Evolutionary conservation across 2,888 invertebrate genomes (phyloP).

Genomic region (Apamea monoglypha): DNA sequence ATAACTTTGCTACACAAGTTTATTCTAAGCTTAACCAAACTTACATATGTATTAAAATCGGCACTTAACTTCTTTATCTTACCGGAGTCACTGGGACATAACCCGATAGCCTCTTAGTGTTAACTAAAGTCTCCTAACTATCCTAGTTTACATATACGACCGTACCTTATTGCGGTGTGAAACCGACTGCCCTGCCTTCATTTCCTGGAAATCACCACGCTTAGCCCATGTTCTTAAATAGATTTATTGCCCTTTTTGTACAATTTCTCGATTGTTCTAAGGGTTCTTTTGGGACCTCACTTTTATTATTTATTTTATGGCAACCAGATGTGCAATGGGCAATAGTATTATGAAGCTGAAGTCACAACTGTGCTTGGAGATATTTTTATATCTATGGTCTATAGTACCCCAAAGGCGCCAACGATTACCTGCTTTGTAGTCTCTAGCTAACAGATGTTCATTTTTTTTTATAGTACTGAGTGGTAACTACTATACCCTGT

Average conservation of each 20-base stretch:
- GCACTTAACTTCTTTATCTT: background rate
- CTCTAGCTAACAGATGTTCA: background rate
- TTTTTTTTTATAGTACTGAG: background rate
- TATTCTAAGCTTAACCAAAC: background rate
- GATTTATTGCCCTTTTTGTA: background rate
- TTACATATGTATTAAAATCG: background rate
- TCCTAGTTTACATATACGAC: background rate
- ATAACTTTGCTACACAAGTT: background rate
- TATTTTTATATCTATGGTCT: no score
- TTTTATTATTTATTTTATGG: no score
- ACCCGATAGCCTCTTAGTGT: background rate
- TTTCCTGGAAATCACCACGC: background rate
- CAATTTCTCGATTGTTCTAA: background rate
- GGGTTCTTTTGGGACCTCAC: background rate
- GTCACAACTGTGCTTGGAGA: background rate
- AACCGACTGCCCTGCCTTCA: background rate
- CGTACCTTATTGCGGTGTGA: background rate
- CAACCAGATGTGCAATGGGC: constrained; percentile 4
- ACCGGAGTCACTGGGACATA: background rate
- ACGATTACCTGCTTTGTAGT: background rate
- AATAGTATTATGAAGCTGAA: background rate
- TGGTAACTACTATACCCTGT: background rate
- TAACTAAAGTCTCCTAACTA: background rate
- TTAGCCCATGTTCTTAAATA: background rate
- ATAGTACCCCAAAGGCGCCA: no score